phyloP scores from a whole-genome alignment of 2,113 vertebrate species.

The Petaurus breviceps region DNA sequence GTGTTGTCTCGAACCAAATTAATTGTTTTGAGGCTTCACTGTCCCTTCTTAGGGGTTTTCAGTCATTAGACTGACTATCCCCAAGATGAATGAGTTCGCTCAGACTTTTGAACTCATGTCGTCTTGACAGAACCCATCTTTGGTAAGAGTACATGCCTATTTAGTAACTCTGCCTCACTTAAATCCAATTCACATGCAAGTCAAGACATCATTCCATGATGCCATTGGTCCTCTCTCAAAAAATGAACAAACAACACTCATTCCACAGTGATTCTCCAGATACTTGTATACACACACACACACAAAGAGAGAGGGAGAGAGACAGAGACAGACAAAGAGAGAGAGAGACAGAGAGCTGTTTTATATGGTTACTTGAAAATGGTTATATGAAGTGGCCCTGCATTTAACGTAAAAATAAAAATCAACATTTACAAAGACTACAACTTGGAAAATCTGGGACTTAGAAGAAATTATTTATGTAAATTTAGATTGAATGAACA shows the following conservation, averaged over 20 bases:
- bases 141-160: background rate
- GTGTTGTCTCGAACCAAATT: background rate
- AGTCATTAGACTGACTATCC: background rate
- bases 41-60: background rate
- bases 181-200: too few species aligned
- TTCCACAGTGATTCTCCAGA: background rate
- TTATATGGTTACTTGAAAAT: background rate
- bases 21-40: background rate
- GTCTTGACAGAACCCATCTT: background rate
- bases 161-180: background rate
- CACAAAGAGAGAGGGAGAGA: background rate
- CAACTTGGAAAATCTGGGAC: background rate
- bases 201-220: too few species aligned
- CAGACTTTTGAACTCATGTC: background rate
- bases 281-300: background rate
- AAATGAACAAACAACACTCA: too few species aligned
- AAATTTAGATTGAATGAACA: background rate
- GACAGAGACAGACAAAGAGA: too few species aligned
- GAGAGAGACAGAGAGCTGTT: background rate
- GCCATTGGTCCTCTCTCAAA: too few species aligned
- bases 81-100: background rate
- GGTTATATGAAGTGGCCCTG: background rate
- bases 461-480: background rate
- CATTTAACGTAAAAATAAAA: background rate
- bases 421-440: background rate